Evolutionary conservation across 2,797 vertebrate species (phyloP), one percentile per base, ranked within the genome.

Genomic region (Myotis findleyi): DNA sequence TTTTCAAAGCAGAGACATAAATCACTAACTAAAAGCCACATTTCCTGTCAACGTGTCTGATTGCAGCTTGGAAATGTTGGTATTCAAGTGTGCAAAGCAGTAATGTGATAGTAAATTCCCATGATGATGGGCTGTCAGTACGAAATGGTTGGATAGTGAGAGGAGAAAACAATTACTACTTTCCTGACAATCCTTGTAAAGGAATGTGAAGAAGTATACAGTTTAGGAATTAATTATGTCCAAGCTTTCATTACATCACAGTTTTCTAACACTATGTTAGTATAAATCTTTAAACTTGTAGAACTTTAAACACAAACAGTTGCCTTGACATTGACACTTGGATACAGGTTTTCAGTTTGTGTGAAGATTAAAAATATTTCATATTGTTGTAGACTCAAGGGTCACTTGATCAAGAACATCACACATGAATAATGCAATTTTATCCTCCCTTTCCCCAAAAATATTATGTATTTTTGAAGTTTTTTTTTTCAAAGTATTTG

Each of bases 61-160:
- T 92, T 97, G 94, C 30, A 80, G 44, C 27, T 69, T 94, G 80
- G 84, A 89, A 97, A 72, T 97, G 80, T 95, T 96, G 97, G 81
- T 92, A 82, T 38, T 87, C n/a, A 93, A 93, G 47, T 69, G 71
- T 76, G 64, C 62, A 93, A 93, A 95, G 81, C 81, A 62, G 77
- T 89, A 86, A 93, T 57, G 25, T 93, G 89, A 88, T 93, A 71
- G 72, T 96, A 91, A 97, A 96, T 96, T 75, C 92, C 71, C 85
- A 47, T 87, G 90, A 84, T 90, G 95, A 97, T 55, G 94, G 25
- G 49, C 89, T 97, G 92, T 97, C 96, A 88, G 76, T 49, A 57
- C 51, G 84, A 93, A 95, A 97, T 89, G 75, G 23, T 80, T 91
- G 53, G 57, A 94, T 93, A 92, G 66, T 41, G 75, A 94, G 66